These are phyloP conservation scores for Cheilinus undulatus DNA, from an alignment of 2,113 vertebrate species.

Conservation along the genomic window DNA sequence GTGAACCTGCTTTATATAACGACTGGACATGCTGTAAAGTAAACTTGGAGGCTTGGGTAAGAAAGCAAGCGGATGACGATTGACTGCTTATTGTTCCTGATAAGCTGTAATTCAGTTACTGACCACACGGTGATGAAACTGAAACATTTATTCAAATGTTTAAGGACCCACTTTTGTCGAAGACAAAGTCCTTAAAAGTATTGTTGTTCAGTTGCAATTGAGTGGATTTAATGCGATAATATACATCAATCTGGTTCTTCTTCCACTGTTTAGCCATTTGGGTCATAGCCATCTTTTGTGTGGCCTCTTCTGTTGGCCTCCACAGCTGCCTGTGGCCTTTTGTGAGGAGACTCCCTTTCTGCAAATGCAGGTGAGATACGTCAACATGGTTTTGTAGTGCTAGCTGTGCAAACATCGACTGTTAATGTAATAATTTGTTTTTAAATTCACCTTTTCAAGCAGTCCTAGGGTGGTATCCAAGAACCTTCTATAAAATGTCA, in stretches of 20 bases:
- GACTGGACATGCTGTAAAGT: background rate
- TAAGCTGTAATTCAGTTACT: background rate
- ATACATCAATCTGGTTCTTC: background rate
- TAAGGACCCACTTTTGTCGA: background rate
- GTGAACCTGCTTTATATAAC: background rate
- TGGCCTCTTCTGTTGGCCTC: constrained; percentile 93
- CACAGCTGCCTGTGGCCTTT: constrained; percentile 94
- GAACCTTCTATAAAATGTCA: background rate
- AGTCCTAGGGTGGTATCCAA: background rate
- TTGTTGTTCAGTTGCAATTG: background rate
- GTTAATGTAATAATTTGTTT: background rate
- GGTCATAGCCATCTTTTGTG: constrained; percentile 94
- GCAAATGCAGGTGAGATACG: constrained; percentile 90
- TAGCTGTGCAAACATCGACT: background rate
- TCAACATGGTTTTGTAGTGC: background rate
- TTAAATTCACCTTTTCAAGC: background rate
- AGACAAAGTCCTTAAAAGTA: background rate
- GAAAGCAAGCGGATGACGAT: no score
- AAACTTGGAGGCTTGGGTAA: no score
- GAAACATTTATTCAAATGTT: background rate
- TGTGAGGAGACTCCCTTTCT: constrained; percentile 89
- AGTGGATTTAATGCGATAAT: background rate
- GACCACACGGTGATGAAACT: background rate
- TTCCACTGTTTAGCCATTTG: constrained; percentile 85
- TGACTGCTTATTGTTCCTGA: background rate